Percentiles rank a stretch among this genome's conserved stretches.
phyloP scores from a whole-genome alignment of 2,113 vertebrate genomes.

The Neofelis nebulosa region DNA sequence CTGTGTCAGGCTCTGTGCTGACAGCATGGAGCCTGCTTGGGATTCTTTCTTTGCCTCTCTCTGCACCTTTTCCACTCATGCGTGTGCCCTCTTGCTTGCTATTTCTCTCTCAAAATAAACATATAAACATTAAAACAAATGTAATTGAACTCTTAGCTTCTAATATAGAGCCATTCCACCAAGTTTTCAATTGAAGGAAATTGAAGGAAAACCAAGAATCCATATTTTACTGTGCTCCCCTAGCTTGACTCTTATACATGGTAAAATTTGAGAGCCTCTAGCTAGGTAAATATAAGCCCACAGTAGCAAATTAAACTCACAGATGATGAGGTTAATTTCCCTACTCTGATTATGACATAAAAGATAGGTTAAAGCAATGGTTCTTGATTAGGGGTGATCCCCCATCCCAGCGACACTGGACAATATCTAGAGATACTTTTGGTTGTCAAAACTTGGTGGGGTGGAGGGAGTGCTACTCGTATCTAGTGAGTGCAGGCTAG shows the following conservation, averaged over 20 bases:
- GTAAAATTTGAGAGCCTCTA: background rate
- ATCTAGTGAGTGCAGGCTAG: background rate
- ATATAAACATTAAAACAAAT: background rate
- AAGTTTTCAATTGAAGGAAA: background rate
- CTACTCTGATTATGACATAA: background rate
- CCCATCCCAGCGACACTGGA: background rate
- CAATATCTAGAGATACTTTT: background rate
- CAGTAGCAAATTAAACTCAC: background rate
- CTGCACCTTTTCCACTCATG: no score
- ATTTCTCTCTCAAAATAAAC: no score
- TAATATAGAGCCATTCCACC: background rate
- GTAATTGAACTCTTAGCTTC: background rate
- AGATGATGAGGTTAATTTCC: background rate
- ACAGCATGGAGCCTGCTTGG: no score
- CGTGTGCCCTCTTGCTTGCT: no score
- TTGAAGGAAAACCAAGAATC: background rate
- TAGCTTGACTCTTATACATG: background rate
- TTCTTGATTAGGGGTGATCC: background rate
- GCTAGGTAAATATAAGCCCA: background rate
- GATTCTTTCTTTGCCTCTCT: no score
- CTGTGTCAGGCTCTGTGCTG: no score
- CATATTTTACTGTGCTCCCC: background rate
- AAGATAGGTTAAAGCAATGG: background rate
- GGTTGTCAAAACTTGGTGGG: background rate
- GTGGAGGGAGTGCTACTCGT: background rate